phyloP scores from a whole-genome alignment of 2,113 vertebrate genomes.

The Crypturellus undulatus region DNA sequence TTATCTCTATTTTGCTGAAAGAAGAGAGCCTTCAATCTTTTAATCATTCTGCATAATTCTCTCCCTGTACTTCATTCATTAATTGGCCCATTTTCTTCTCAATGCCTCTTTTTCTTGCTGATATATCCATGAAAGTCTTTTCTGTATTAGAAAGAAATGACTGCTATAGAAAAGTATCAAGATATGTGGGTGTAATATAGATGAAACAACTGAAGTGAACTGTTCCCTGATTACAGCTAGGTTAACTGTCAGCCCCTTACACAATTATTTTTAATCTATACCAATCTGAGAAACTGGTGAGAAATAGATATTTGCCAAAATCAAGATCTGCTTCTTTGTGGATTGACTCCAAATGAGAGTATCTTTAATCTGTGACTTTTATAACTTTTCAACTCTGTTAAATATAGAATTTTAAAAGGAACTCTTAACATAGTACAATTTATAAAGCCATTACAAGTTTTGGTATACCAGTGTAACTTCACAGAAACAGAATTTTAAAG shows the following conservation, averaged over 20 bases:
- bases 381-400: not conserved
- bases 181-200: not conserved
- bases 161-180: not conserved
- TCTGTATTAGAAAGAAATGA: not conserved
- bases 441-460: not conserved
- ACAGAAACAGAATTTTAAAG: not conserved
- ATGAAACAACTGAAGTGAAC: not conserved
- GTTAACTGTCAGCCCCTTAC: not conserved
- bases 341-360: not conserved
- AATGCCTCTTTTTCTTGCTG: not conserved
- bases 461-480: not conserved
- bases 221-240: not conserved
- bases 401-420: not conserved
- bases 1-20: not conserved
- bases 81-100: not conserved
- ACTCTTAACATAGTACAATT: not conserved
- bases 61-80: not conserved
- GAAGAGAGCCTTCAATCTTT: not conserved
- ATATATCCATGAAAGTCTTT: not conserved
- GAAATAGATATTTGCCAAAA: not conserved
- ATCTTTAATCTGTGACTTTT: not conserved
- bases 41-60: not conserved
- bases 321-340: not conserved
- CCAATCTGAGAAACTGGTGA: not conserved
- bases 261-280: not conserved